Base-by-base conservation (phyloP, 2,797 vertebrate species). In the Cyclopterus lumpus region DNA sequence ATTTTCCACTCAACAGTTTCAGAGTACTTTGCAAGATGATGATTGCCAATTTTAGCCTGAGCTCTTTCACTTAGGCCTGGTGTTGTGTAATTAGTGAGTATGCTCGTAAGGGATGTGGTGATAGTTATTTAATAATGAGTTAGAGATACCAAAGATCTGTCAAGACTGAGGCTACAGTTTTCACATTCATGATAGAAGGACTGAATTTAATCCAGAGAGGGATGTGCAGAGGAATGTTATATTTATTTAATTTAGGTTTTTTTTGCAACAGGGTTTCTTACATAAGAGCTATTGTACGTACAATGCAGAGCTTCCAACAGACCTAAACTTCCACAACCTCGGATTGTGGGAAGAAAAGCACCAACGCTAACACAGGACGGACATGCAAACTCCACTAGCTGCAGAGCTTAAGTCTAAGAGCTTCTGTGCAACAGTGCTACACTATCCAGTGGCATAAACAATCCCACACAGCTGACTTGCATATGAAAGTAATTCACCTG, bases 1-100 rank as follows among this genome's bases (percentile, higher is more conserved):
- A 73, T 84, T 92, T 88, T 86, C 69, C 72, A 82, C 77, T 81
- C 54, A 75, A 74, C 73, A 60, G 72, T 71, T 86, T 82, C 62
- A 59, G 62, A 80, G 46, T 69, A 79, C 83, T 79, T 75, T 62
- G 62, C 67, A 74, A 74, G 71, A 85, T 20, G 75, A 77, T 61
- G 70, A 71, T 22, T 67, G 22, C 67, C 78, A 82, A 70, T 67
- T 90, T 81, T 80, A 80, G 66, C 53, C 36, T 9, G 3, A 71
- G 66, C 63, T 77, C 55, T 32, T 82, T 81, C 57, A 8, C 66
- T 80, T 69, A 79, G 12, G 36, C 44, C 67, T 77, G 68, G 68
- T 57, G 70, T 83, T 86, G 79, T 73, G 44, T 71, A 83, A 80
- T 77, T 61, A 82, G 58, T 2, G 3, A 70, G 54, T 28, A 44